Conservation (phyloP, 30 jellyfish, hydroid and myxozoan genomes). For the Nemopilema nomurai region DNA sequence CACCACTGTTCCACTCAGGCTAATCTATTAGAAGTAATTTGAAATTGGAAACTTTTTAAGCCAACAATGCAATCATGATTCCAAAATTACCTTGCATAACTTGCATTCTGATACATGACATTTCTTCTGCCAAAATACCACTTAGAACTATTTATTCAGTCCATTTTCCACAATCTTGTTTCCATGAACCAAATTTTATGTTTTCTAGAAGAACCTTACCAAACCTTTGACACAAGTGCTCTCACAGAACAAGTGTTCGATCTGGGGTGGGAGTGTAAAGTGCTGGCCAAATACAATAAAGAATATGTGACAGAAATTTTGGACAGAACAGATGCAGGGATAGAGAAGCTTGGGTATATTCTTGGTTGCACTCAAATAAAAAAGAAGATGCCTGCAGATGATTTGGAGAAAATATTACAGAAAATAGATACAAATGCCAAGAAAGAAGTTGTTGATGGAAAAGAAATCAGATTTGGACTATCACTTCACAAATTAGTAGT, state of each 20-base stretch:
- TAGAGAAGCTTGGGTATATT: slow-evolving; percentile 34
- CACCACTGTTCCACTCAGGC: too few species aligned
- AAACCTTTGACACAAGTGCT: slow-evolving; percentile 14
- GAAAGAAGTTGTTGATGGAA: slow-evolving; percentile 18
- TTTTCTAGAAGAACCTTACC: not conserved
- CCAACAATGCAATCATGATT: too few species aligned
- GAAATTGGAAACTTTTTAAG: too few species aligned
- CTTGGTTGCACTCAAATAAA: slow-evolving; percentile 24
- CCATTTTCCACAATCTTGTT: too few species aligned
- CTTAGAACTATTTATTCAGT: too few species aligned
- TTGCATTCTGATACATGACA: too few species aligned
- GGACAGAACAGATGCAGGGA: slow-evolving; percentile 31
- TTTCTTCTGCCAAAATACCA: too few species aligned
- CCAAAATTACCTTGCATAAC: too few species aligned
- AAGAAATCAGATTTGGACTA: slow-evolving; percentile 22
- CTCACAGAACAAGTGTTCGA: slow-evolving; percentile 6
- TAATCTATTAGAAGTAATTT: too few species aligned
- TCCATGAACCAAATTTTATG: not conserved
- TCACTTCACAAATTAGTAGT: slow-evolving; percentile 19
- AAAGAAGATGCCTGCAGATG: slow-evolving; percentile 17
- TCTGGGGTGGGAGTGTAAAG: slow-evolving; percentile 39
- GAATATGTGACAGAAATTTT: slow-evolving; percentile 35
- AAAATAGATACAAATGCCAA: slow-evolving; percentile 1
- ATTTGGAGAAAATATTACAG: slow-evolving; percentile 1
- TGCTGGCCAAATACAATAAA: not conserved